A percentile compares a stretch with the other conserved stretches of the same genome.
Evolutionary conservation across 1,140 invertebrate species (phyloP).

Genomic region (Zaprionus nigranus): DNA sequence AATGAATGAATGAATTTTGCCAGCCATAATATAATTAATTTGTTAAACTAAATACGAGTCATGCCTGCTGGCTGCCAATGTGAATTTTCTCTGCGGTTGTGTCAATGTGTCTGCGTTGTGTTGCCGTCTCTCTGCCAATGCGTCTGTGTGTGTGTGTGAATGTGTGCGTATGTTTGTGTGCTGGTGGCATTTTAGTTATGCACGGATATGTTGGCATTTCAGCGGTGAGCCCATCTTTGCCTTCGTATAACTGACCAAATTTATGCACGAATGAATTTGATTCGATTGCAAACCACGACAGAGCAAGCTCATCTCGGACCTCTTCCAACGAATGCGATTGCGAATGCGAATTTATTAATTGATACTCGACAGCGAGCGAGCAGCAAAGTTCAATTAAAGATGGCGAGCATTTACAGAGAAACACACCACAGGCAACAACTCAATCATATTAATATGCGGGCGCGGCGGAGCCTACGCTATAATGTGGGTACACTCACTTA

Average conservation of each 20-base stretch:
- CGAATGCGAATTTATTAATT: conserved; percentile 56
- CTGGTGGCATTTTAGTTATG: conserved; percentile 40
- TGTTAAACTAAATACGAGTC: conserved; percentile 46
- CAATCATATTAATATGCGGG: conserved; percentile 1
- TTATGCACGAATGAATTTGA: conserved; percentile 41
- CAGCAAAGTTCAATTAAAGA: conserved; percentile 35
- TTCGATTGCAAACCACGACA: conserved; percentile 43
- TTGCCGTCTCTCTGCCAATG: neutral
- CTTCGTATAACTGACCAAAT: conserved; percentile 31
- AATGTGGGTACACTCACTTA: neutral
- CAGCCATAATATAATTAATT: conserved; percentile 69
- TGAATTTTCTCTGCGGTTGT: conserved; percentile 58
- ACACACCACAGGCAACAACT: neutral
- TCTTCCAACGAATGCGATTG: neutral
- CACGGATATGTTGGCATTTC: conserved; percentile 60
- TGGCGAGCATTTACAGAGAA: neutral
- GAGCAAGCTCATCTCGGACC: neutral
- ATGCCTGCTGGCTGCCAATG: conserved; percentile 28
- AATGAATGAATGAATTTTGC: conserved; percentile 27
- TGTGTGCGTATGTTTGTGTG: conserved; percentile 16
- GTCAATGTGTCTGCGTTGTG: neutral
- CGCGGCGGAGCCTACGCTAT: neutral
- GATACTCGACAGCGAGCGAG: conserved; percentile 8
- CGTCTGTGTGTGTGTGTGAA: conserved; percentile 1
- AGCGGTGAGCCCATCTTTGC: conserved; percentile 36